Base-by-base conservation (phyloP, 2,888 invertebrate genomes). In the Lasioglossum malachurum region DNA sequence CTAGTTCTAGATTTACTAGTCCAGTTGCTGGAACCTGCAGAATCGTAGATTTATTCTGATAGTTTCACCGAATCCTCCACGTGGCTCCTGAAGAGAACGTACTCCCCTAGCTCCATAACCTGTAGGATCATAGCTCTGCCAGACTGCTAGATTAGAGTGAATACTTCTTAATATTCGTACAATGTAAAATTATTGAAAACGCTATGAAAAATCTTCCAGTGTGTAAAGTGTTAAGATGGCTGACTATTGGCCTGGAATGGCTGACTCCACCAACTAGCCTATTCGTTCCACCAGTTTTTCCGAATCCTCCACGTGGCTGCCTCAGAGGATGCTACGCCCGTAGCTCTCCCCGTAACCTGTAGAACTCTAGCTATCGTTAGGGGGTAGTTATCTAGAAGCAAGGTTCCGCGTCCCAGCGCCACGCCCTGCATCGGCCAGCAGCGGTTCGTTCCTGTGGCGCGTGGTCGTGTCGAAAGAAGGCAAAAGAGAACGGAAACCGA, bases 361-460 rank as follows among this genome's bases (percentile, higher is more conserved):
- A 53, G 53, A 53, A 53, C n/a, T 23, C 53, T n/a, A n/a, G 53
- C 10, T 19, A 53, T n/a, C 53, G 53, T 53, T 53, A n/a, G 53
- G 23, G 53, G n/a, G 10, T n/a, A 53, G 23, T n/a, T 53, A n/a
- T 53, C 3, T n/a, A 1, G 53, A n/a, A 53, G 53, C 53, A 53
- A 53, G 23, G 23, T 53, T 80, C 82, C 77, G 77, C 78, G 72
- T 87, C 60, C 14, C 31, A 67, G 82, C 78, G 87, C 87, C 87
- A 87, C 87, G 87, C 87, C 87, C 87, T 83, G 46, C 41, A 73
- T 78, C 60, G 41, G 44, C 35, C 67, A 46, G n/a, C 53, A 53
- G n/a, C 53, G n/a, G 53, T n/a, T 10, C 53, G 53, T 53, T 53
- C n/a, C 49, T 5, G 19, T 49, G 19, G 19, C 49, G 53, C 53